Conservation (phyloP, 2,113 vertebrate species). For the Riparia riparia region DNA sequence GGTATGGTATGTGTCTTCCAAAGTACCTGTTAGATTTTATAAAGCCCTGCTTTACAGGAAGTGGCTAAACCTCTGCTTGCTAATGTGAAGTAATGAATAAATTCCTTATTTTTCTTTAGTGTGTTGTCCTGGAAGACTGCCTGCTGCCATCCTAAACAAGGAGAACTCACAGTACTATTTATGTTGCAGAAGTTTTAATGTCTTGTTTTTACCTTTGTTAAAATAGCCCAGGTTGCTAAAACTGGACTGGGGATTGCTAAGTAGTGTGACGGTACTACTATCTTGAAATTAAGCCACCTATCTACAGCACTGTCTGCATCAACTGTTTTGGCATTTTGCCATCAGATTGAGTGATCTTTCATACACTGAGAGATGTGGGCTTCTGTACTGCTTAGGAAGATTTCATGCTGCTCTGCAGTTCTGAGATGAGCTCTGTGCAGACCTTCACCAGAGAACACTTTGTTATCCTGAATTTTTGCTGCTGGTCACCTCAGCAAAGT, state of each 20-base stretch:
- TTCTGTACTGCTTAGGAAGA: background rate
- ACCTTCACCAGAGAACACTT: background rate
- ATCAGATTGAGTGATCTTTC: background rate
- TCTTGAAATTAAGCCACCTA: background rate
- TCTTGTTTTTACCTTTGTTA: background rate
- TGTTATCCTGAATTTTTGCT: background rate
- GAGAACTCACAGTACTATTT: background rate
- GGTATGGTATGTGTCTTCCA: background rate
- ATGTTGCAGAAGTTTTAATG: background rate
- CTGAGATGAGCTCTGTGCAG: background rate
- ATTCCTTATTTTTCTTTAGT: background rate
- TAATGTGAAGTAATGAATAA: background rate
- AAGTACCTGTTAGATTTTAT: background rate
- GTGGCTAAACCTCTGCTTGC: background rate
- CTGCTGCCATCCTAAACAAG: background rate
- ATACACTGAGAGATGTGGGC: fast-evolving
- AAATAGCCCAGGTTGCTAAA: background rate
- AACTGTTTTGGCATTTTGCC: background rate
- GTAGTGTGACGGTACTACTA: background rate
- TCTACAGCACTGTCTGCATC: background rate
- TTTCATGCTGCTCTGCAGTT: background rate
- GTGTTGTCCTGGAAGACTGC: background rate
- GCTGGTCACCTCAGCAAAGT: background rate
- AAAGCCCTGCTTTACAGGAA: background rate
- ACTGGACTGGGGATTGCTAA: background rate